A percentile compares a stretch with the other conserved stretches of the same genome.
Conservation (phyloP, 1,140 invertebrate genomes). For the Globodera rostochiensis region DNA sequence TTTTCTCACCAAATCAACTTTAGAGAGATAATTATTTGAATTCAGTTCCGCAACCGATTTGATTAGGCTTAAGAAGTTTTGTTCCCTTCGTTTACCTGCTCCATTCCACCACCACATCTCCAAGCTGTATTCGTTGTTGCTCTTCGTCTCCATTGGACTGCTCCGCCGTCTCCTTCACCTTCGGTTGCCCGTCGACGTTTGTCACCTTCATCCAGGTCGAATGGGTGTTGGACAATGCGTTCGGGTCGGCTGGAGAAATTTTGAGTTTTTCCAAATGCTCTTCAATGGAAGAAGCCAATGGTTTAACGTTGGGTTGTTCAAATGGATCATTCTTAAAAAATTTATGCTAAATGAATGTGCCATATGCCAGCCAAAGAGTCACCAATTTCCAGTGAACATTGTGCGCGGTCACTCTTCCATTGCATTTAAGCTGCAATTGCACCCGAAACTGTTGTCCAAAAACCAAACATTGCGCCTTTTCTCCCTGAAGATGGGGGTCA, state of each 20-base stretch:
- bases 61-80: neutral
- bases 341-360: neutral
- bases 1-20: neutral
- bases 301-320: neutral
- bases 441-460: constrained; percentile 18
- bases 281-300: neutral
- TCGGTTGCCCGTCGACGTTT: neutral
- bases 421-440: neutral
- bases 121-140: neutral
- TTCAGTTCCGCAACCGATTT: neutral
- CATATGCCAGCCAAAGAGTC: neutral
- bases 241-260: neutral
- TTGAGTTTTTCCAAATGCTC: neutral
- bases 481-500: constrained; percentile 13
- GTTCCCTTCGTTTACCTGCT: constrained; percentile 7
- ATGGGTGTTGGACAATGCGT: neutral
- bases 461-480: constrained; percentile 23
- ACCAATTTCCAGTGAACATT: constrained; percentile 31
- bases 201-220: neutral
- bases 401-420: neutral
- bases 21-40: neutral
- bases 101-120: constrained; percentile 25
- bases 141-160: neutral
- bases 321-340: constrained; percentile 4
- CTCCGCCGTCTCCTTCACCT: neutral